phyloP scores from a whole-genome alignment of 1,140 invertebrate genomes.

The Procambarus clarkii region DNA sequence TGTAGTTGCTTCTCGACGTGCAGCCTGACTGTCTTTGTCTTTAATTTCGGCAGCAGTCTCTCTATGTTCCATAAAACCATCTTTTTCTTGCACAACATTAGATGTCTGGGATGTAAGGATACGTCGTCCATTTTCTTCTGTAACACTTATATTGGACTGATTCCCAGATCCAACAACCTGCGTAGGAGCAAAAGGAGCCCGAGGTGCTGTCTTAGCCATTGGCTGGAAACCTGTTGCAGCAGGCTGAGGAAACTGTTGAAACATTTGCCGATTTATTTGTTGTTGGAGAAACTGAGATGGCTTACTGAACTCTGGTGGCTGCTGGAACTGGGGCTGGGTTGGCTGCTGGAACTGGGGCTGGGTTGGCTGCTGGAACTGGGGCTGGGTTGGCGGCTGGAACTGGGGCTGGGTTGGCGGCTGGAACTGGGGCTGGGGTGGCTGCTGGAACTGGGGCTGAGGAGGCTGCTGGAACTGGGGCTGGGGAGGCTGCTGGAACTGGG shows the following conservation, averaged over 20 bases:
- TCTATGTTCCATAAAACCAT: conserved; percentile 61
- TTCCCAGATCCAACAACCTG: conserved; percentile 56
- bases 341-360: conserved; percentile 17
- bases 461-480: conserved; percentile 2
- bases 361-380: background rate
- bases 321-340: background rate
- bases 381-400: background rate
- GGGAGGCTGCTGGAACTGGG: conserved; percentile 1
- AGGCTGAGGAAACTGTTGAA: conserved; percentile 23
- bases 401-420: background rate
- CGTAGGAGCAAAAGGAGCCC: conserved; percentile 20
- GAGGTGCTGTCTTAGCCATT: background rate
- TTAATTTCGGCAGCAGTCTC: conserved; percentile 69
- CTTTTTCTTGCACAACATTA: conserved; percentile 67
- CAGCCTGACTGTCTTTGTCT: conserved; percentile 69
- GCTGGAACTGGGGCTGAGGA: conserved; percentile 8
- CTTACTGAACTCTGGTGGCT: background rate
- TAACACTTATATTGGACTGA: conserved; percentile 59
- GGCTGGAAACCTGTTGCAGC: background rate
- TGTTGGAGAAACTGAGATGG: background rate
- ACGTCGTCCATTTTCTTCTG: conserved; percentile 68
- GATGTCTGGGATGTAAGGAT: conserved; percentile 68
- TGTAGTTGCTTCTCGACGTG: conserved; percentile 62
- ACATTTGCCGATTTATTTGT: background rate
- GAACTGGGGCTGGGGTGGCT: background rate